Percentiles rank a stretch among this genome's conserved stretches.
Conservation (phyloP, 2,888 invertebrate genomes). For the Macaria notata region DNA sequence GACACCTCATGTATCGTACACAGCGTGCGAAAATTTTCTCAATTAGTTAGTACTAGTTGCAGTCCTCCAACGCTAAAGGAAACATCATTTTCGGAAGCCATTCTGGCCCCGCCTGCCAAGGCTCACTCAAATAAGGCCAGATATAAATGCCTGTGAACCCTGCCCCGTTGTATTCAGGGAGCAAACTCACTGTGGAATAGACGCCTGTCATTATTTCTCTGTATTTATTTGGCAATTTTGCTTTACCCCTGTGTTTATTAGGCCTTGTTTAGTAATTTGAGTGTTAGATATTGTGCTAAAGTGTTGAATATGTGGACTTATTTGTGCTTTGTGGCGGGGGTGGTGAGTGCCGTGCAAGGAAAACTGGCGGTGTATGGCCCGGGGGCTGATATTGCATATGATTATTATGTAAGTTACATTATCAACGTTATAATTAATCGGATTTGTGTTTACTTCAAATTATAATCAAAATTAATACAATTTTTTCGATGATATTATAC, state of each 20-base stretch:
- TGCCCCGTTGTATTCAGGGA: slow-evolving; percentile 66
- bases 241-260: too few relatives aligned
- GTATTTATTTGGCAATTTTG: too few relatives aligned
- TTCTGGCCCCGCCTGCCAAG: slow-evolving; percentile 56
- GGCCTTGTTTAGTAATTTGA: not conserved
- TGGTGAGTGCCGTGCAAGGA: slow-evolving; percentile 51
- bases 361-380: slow-evolving; percentile 55
- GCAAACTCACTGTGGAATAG: slow-evolving; percentile 48
- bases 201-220: slow-evolving; percentile 38
- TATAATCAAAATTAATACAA: too few relatives aligned
- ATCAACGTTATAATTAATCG: not conserved
- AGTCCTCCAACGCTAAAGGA: slow-evolving; percentile 47
- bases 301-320: slow-evolving; percentile 51
- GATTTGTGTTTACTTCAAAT: too few relatives aligned
- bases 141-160: slow-evolving; percentile 76
- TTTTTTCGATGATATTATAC: too few relatives aligned
- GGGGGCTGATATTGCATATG: slow-evolving; percentile 72
- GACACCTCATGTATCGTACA: slow-evolving; percentile 60
- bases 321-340: slow-evolving; percentile 52
- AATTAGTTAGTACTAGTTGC: slow-evolving; percentile 48
- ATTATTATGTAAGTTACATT: slow-evolving; percentile 39
- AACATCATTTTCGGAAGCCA: slow-evolving; percentile 72
- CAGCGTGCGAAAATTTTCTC: slow-evolving; percentile 76
- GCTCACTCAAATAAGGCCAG: slow-evolving; percentile 73
- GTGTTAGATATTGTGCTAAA: slow-evolving; percentile 21